Percentiles rank a stretch among this genome's conserved stretches.
phyloP scores from a whole-genome alignment of 2,113 vertebrate species.

The Copsychus sechellarum region DNA sequence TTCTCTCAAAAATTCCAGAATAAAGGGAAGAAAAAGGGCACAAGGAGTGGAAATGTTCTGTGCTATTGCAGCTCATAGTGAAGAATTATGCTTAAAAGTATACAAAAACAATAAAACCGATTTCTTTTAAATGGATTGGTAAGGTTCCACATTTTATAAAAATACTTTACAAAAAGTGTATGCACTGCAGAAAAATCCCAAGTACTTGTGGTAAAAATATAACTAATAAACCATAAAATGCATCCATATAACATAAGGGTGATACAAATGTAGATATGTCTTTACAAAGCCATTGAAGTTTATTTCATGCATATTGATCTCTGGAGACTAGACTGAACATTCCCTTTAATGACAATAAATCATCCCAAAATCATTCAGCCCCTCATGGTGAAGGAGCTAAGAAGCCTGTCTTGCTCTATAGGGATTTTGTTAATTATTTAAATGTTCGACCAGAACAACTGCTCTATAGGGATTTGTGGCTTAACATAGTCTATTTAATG shows the following conservation, averaged over 20 bases:
- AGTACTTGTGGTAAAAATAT: not conserved
- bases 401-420: not conserved
- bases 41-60: not conserved
- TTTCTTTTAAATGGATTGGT: not conserved
- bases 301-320: not conserved
- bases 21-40: not conserved
- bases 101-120: not conserved
- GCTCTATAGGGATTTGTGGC: not conserved
- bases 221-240: not conserved
- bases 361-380: not conserved
- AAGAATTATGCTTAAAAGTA: not conserved
- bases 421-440: not conserved
- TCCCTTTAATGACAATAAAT: not conserved
- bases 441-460: not conserved
- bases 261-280: not conserved
- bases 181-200: not conserved
- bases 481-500: not conserved
- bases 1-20: not conserved
- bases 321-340: not conserved
- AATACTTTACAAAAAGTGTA: not conserved
- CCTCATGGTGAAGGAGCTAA: not conserved
- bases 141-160: not conserved
- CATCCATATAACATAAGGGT: not conserved
- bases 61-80: not conserved
- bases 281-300: not conserved